Evolutionary conservation across 1,140 invertebrate genomes (phyloP).

Genomic region (Pteromalus puparum): DNA sequence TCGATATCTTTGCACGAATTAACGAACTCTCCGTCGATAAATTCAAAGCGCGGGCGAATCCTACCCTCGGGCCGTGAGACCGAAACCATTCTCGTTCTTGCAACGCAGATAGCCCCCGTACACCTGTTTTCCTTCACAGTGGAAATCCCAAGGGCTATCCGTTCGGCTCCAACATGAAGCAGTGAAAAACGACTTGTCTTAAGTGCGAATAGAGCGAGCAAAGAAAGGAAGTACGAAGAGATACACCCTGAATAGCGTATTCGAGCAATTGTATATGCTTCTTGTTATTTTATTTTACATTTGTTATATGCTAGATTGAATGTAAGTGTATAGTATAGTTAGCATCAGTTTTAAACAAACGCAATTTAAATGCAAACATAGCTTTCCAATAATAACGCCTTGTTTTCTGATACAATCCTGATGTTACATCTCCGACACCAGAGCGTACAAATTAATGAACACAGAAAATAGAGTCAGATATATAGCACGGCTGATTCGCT

Average conservation of each 20-base stretch:
- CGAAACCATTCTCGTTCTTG: not conserved
- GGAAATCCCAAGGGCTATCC: slow-evolving; percentile 23
- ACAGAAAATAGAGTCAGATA: not conserved
- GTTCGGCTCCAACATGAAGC: not conserved
- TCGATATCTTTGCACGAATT: slow-evolving; percentile 27
- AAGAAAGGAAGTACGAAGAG: not conserved
- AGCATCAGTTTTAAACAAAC: too few relatives aligned
- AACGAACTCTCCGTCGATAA: slow-evolving; percentile 38
- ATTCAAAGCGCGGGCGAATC: slow-evolving; percentile 31
- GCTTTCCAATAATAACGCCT: too few relatives aligned
- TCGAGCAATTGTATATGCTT: not conserved
- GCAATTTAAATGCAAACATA: too few relatives aligned
- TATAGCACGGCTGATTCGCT: not conserved
- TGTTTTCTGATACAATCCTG: too few relatives aligned
- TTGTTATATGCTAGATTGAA: too few relatives aligned
- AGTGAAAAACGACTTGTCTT: slow-evolving; percentile 27
- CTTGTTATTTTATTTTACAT: not conserved
- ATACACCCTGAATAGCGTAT: not conserved
- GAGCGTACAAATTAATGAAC: not conserved
- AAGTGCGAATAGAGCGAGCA: not conserved
- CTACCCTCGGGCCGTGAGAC: slow-evolving; percentile 11
- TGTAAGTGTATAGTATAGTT: too few relatives aligned
- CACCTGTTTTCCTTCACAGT: slow-evolving; percentile 36
- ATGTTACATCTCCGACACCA: too few relatives aligned
- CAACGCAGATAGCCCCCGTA: not conserved